phyloP scores from a whole-genome alignment of 2,888 invertebrate species.

The Stenoptilia bipunctidactyla region DNA sequence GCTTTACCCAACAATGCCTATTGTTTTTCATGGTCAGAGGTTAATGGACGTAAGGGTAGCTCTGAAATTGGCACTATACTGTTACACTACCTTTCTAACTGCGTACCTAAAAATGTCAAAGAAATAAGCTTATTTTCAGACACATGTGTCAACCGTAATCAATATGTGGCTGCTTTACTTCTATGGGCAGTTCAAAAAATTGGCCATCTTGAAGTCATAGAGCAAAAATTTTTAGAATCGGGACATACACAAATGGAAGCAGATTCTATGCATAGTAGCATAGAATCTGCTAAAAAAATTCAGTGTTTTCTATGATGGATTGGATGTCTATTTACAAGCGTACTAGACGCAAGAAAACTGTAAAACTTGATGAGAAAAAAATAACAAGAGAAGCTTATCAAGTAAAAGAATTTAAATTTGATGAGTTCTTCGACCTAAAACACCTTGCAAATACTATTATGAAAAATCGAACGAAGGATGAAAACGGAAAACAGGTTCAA shows the following conservation, averaged over 20 bases:
- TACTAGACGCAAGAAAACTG: background rate
- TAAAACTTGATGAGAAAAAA: constrained; percentile 1
- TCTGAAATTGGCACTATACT: too few species aligned
- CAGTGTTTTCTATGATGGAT: constrained; percentile 11
- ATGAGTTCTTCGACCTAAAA: constrained; percentile 9
- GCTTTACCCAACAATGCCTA: too few species aligned
- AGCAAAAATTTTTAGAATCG: constrained; percentile 10
- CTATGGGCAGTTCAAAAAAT: constrained; percentile 4
- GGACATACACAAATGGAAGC: constrained; percentile 9
- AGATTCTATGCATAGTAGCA: constrained; percentile 8
- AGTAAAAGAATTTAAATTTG: constrained; percentile 9
- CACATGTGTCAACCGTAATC: constrained; percentile 5
- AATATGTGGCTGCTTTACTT: constrained; percentile 3
- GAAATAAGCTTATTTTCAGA: constrained; percentile 2
- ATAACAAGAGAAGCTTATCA: constrained; percentile 5
- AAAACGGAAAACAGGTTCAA: constrained; percentile 5
- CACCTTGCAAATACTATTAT: constrained; percentile 4
- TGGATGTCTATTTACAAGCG: constrained; percentile 9
- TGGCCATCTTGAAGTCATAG: constrained; percentile 7
- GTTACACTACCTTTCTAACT: too few species aligned
- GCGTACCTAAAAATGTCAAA: too few species aligned
- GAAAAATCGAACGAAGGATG: constrained; percentile 2
- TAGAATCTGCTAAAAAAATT: constrained; percentile 6
- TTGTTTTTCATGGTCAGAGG: too few species aligned
- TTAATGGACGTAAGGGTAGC: too few species aligned